Evolutionary conservation across 2,797 vertebrate species (phyloP).

Genomic region (Sciurus carolinensis): DNA sequence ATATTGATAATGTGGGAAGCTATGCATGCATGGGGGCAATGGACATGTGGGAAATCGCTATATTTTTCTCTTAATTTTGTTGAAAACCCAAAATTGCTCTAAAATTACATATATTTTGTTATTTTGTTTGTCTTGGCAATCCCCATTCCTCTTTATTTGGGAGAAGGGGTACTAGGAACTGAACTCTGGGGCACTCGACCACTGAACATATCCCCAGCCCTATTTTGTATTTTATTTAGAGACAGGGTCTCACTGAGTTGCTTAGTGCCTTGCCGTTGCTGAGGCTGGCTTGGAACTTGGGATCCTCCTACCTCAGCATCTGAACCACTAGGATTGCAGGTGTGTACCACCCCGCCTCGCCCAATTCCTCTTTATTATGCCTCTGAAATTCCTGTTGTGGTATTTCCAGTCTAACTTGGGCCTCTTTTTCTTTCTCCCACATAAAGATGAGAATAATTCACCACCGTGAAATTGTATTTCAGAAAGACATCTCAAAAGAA

Average conservation of each 20-base stretch:
- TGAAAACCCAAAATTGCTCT: neutral
- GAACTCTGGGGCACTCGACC: too few relatives aligned
- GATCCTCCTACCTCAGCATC: too few relatives aligned
- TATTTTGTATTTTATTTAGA: too few relatives aligned
- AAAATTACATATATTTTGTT: neutral
- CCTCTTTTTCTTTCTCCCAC: neutral
- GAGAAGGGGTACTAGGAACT: too few relatives aligned
- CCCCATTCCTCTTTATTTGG: neutral
- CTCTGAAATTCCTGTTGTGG: neutral
- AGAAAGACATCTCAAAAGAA: neutral
- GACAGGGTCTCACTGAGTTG: too few relatives aligned
- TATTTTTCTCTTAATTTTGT: neutral
- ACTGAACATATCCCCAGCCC: too few relatives aligned
- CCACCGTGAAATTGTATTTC: neutral
- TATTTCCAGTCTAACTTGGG: neutral
- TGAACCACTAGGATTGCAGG: too few relatives aligned
- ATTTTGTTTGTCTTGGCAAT: neutral
- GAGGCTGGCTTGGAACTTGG: too few relatives aligned
- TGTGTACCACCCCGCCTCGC: too few relatives aligned
- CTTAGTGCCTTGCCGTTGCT: too few relatives aligned
- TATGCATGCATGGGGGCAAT: neutral
- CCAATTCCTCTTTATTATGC: neutral
- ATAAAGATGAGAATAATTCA: neutral
- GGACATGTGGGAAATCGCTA: neutral
- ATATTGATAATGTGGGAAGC: neutral